These are phyloP conservation scores for Ochotona curzoniae DNA, from an alignment of 2,113 vertebrate species.

Conservation along the genomic window DNA sequence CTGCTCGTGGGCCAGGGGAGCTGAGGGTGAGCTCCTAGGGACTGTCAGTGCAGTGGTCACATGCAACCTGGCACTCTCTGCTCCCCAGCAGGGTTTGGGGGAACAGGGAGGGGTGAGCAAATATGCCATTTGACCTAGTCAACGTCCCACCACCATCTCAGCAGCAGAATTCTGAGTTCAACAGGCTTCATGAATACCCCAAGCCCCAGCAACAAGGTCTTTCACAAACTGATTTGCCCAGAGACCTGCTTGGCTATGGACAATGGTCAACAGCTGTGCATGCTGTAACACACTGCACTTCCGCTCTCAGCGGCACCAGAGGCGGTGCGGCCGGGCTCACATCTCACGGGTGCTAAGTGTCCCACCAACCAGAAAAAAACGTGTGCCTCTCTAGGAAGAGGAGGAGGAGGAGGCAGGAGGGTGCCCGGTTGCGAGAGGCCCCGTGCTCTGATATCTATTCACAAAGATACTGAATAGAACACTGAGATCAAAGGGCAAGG, in stretches of 20 bases:
- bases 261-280: background rate
- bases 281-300: background rate
- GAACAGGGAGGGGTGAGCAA: background rate
- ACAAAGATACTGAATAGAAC: background rate
- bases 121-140: background rate
- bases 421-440: slow-evolving; percentile 28
- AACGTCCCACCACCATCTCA: background rate
- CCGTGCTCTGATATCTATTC: slow-evolving; percentile 61
- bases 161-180: background rate
- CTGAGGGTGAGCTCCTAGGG: background rate
- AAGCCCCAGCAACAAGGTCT: slow-evolving; percentile 7
- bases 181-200: background rate
- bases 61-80: background rate
- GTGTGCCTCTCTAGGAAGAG: background rate
- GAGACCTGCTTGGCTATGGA: slow-evolving; percentile 36
- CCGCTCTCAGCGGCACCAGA: background rate
- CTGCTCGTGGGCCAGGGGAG: background rate
- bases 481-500: background rate
- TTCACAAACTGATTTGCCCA: slow-evolving; percentile 9
- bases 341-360: background rate
- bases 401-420: background rate
- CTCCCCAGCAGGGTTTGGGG: background rate
- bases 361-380: slow-evolving; percentile 3
- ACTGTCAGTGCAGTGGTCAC: background rate
- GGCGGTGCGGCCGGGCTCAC: background rate